Percentiles rank a stretch among this genome's conserved stretches.
These are phyloP conservation scores for Zapornia atra DNA, from an alignment of 2,113 vertebrate species.

Conservation along the genomic window DNA sequence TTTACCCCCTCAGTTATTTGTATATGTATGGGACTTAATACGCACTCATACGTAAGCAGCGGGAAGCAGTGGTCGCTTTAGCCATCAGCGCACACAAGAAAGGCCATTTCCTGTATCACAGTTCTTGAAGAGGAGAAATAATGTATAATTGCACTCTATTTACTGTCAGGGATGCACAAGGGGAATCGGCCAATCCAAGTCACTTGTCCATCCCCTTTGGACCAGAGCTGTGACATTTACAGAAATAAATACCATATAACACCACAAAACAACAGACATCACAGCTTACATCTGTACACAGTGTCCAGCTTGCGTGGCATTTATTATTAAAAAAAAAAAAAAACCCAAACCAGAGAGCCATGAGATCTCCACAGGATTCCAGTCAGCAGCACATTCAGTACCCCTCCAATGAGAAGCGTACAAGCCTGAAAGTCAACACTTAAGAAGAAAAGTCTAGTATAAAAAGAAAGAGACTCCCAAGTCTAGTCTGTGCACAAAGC, in stretches of 20 bases:
- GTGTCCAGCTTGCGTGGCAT: background rate
- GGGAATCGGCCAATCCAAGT: too few relatives aligned
- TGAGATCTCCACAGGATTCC: background rate
- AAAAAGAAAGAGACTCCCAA: background rate
- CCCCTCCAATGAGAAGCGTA: background rate
- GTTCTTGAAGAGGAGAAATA: background rate
- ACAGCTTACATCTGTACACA: background rate
- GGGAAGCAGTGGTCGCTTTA: background rate
- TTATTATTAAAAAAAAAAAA: background rate
- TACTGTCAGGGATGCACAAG: too few relatives aligned
- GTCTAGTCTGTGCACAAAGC: background rate
- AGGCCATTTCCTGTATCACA: background rate
- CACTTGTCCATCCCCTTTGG: too few relatives aligned
- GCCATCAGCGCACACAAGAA: background rate
- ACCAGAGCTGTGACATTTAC: background rate
- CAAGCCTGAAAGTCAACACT: background rate
- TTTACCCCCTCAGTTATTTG: background rate
- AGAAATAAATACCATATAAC: background rate
- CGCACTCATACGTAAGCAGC: background rate
- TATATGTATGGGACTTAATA: background rate
- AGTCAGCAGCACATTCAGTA: background rate
- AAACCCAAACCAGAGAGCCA: background rate
- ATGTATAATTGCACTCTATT: background rate
- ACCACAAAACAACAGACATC: background rate
- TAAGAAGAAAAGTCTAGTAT: background rate